These are phyloP conservation scores for Oasisia sp. DNA, from an alignment of 2,888 invertebrate genomes.

Conservation along the genomic window DNA sequence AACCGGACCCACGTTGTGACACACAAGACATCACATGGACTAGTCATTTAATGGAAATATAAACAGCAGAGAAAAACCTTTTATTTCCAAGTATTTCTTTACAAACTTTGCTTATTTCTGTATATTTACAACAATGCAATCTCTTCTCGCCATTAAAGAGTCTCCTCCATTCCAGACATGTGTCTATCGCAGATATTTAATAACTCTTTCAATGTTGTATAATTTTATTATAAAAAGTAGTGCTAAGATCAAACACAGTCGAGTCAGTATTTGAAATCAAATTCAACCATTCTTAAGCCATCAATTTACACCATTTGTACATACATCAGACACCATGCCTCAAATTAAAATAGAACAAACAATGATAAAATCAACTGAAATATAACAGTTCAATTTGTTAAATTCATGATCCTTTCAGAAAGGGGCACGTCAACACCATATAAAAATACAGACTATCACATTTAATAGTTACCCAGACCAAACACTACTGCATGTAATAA, in stretches of 20 bases:
- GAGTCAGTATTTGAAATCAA: background rate
- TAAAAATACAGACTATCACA: background rate
- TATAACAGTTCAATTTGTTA: background rate
- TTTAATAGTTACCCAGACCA: background rate
- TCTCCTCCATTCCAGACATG: too few relatives aligned
- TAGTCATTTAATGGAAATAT: too few relatives aligned
- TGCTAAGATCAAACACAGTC: background rate
- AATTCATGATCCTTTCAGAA: background rate
- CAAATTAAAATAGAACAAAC: background rate
- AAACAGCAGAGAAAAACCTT: too few relatives aligned
- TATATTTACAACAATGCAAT: too few relatives aligned
- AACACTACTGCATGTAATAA: background rate
- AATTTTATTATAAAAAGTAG: background rate
- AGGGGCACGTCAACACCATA: background rate
- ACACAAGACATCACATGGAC: too few relatives aligned
- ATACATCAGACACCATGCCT: background rate
- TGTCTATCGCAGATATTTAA: too few relatives aligned
- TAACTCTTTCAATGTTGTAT: background rate
- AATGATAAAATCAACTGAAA: background rate
- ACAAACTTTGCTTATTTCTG: too few relatives aligned
- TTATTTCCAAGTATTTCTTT: too few relatives aligned
- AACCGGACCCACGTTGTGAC: too few relatives aligned
- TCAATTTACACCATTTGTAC: background rate
- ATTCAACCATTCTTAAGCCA: background rate
- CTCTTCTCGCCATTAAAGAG: too few relatives aligned